Evolutionary conservation across 2,797 vertebrate genomes (phyloP).

Genomic region (Sciaenops ocellatus): DNA sequence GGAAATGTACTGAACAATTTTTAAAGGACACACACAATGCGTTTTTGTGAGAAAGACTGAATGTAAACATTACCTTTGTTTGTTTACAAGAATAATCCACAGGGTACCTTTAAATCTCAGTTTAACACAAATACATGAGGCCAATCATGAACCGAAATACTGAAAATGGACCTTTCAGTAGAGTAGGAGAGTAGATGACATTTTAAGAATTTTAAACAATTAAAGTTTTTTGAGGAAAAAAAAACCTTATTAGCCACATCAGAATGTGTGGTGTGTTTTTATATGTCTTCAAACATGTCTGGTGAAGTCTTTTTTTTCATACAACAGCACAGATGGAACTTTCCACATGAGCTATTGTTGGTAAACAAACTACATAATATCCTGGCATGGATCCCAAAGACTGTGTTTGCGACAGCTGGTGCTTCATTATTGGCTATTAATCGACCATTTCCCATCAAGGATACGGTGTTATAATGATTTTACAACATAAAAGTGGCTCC

Average conservation of each 20-base stretch:
- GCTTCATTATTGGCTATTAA: slow-evolving; percentile 18
- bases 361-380: neutral
- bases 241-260: neutral
- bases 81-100: neutral
- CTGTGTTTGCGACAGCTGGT: slow-evolving; percentile 22
- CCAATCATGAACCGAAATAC: neutral
- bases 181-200: neutral
- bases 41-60: neutral
- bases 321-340: slow-evolving; percentile 12
- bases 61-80: no score
- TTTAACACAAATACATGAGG: no score
- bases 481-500: slow-evolving; percentile 26
- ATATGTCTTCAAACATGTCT: slow-evolving; percentile 2
- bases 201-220: neutral
- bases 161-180: neutral
- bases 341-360: slow-evolving; percentile 14
- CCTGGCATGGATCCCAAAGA: slow-evolving; percentile 2
- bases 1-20: neutral
- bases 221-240: neutral
- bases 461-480: slow-evolving; percentile 23
- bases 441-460: slow-evolving; percentile 4
- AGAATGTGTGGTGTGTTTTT: neutral
- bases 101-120: neutral
- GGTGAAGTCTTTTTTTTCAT: slow-evolving; percentile 9
- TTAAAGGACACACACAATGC: neutral